These are phyloP conservation scores for Chromis chromis DNA, from an alignment of 2,797 vertebrate genomes.

Conservation along the genomic window DNA sequence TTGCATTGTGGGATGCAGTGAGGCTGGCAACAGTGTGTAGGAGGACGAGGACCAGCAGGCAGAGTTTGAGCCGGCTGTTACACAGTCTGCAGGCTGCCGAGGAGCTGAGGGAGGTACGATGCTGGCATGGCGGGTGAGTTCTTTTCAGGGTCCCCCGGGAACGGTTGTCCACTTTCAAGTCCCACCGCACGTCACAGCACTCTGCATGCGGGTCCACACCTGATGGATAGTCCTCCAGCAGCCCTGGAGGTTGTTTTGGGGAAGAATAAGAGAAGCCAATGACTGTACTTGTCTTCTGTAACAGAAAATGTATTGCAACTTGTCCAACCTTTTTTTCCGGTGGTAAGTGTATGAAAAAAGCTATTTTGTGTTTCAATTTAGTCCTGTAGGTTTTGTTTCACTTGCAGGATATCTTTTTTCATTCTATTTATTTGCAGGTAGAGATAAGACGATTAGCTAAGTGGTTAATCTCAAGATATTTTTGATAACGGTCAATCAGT, in stretches of 20 bases:
- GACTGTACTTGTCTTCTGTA: not conserved
- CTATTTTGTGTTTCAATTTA: too few species aligned
- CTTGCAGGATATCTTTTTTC: too few species aligned
- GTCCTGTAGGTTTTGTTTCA: too few species aligned
- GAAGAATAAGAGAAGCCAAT: slow-evolving; percentile 2
- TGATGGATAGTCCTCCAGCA: slow-evolving; percentile 93
- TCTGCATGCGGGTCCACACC: slow-evolving; percentile 89
- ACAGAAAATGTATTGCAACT: not conserved
- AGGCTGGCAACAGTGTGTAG: slow-evolving; percentile 97
- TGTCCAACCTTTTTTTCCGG: too few species aligned
- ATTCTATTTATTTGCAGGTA: too few species aligned
- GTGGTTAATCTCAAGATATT: too few species aligned
- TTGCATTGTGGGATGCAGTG: slow-evolving; percentile 94
- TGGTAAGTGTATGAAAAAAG: too few species aligned
- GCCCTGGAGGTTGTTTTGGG: slow-evolving; percentile 83
- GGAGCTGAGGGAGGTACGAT: slow-evolving; percentile 91
- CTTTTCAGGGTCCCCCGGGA: slow-evolving; percentile 89
- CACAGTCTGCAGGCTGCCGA: slow-evolving; percentile 96
- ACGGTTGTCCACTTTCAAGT: slow-evolving; percentile 88
- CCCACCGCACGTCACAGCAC: slow-evolving; percentile 98
- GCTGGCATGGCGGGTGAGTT: slow-evolving; percentile 92
- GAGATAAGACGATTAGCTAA: too few species aligned
- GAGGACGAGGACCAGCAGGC: slow-evolving; percentile 95
- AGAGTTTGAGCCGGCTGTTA: slow-evolving; percentile 96
- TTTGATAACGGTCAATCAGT: too few species aligned